A percentile compares a stretch with the other conserved stretches of the same genome.
phyloP scores from a whole-genome alignment of 2,888 invertebrate genomes.

The Ennomos erosarius region DNA sequence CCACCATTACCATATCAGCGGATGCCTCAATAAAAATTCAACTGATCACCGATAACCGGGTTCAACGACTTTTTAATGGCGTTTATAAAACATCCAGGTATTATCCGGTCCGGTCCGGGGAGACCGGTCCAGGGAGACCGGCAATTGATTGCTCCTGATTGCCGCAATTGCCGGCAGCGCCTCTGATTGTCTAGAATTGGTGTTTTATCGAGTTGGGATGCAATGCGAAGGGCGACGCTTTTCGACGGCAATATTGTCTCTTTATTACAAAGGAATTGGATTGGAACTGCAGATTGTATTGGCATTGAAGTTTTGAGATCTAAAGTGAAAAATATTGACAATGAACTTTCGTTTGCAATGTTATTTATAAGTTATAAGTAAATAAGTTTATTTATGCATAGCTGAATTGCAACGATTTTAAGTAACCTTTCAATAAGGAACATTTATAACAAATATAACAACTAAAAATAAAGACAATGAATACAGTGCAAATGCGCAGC shows the following conservation, averaged over 20 bases:
- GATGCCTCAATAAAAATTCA: constrained; percentile 34
- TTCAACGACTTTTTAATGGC: constrained; percentile 41
- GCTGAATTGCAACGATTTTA: too few relatives aligned
- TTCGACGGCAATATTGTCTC: constrained; percentile 28
- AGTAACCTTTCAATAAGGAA: too few relatives aligned
- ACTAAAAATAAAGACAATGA: too few relatives aligned
- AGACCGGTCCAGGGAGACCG: constrained; percentile 20
- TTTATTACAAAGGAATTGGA: too few relatives aligned
- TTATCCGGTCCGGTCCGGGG: constrained; percentile 19
- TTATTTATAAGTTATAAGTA: too few relatives aligned
- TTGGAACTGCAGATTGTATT: too few relatives aligned
- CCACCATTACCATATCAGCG: constrained; percentile 34
- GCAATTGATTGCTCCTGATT: constrained; percentile 42
- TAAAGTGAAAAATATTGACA: too few relatives aligned
- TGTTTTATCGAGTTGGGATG: constrained; percentile 40
- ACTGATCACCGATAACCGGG: constrained; percentile 32
- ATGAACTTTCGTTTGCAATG: too few relatives aligned
- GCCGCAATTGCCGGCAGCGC: constrained; percentile 25
- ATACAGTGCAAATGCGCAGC: too few relatives aligned
- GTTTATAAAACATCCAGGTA: constrained; percentile 37
- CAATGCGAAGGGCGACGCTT: constrained; percentile 20
- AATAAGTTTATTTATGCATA: too few relatives aligned
- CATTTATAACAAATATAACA: too few relatives aligned
- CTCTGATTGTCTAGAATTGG: constrained; percentile 35
- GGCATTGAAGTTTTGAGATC: too few relatives aligned